A percentile compares a stretch with the other conserved stretches of the same genome.
Conservation (phyloP, 1,140 invertebrate species). For the Drosophila tsacasi region DNA sequence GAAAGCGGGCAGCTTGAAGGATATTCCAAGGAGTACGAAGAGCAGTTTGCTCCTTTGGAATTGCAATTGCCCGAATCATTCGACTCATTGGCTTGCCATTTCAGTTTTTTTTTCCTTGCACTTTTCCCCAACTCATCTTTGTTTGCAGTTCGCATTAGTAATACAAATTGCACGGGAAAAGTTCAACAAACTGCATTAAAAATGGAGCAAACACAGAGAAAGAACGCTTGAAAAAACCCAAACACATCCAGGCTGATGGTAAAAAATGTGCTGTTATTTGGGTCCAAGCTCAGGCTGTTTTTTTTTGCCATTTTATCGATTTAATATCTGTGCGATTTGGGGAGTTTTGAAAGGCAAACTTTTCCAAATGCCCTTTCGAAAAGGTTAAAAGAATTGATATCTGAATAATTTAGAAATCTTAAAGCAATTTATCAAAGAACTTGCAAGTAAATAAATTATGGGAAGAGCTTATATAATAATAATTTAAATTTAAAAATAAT, state of each 20-base stretch:
- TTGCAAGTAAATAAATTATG: neutral
- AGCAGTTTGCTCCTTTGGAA: constrained; percentile 40
- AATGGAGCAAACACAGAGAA: constrained; percentile 49
- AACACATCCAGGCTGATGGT: constrained; percentile 21
- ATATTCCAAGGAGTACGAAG: neutral
- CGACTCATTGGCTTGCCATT: constrained; percentile 67
- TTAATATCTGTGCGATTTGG: constrained; percentile 12
- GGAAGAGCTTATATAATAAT: neutral
- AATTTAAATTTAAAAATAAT: neutral
- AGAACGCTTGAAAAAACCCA: neutral
- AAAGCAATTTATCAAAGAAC: neutral
- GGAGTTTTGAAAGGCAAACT: neutral
- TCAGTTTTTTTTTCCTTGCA: constrained; percentile 25
- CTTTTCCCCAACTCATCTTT: constrained; percentile 49
- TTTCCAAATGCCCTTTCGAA: neutral
- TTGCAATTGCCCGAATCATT: constrained; percentile 75
- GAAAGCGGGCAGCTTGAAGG: neutral
- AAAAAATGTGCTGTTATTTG: constrained; percentile 4
- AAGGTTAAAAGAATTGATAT: neutral
- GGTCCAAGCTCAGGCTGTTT: neutral
- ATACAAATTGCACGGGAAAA: constrained; percentile 67
- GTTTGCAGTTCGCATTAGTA: constrained; percentile 65
- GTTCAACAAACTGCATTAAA: constrained; percentile 75
- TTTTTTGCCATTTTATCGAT: constrained; percentile 18
- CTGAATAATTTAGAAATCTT: neutral